phyloP scores from a whole-genome alignment of 2,888 invertebrate genomes.

The Eristalis arbustorum region DNA sequence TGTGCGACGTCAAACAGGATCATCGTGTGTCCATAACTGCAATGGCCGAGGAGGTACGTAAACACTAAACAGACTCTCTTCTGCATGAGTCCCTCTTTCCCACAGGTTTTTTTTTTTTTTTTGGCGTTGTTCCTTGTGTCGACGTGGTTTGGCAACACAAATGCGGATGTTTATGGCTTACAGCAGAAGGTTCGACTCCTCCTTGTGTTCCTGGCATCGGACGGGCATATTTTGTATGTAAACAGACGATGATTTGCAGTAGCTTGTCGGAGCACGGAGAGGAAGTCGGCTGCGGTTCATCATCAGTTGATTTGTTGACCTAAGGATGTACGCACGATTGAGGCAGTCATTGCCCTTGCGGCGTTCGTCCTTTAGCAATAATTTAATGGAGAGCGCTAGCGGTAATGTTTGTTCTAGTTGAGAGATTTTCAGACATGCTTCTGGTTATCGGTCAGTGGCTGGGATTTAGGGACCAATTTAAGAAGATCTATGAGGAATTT shows the following conservation, averaged over 20 bases:
- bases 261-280: neutral
- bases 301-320: neutral
- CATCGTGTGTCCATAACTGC: slow-evolving; percentile 78
- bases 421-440: neutral
- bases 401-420: neutral
- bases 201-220: neutral
- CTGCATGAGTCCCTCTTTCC: neutral
- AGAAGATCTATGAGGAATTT: too few relatives aligned
- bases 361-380: neutral
- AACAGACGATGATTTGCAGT: neutral
- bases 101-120: neutral
- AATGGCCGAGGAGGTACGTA: slow-evolving; percentile 77
- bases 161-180: neutral
- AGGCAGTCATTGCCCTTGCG: neutral
- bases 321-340: neutral
- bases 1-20: slow-evolving; percentile 76
- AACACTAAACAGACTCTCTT: neutral
- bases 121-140: neutral
- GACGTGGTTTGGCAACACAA: neutral
- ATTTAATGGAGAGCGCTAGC: neutral
- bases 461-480: neutral
- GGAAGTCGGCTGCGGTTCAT: neutral
- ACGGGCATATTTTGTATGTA: neutral
- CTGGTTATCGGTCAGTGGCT: neutral
- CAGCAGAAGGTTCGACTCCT: neutral